Base-by-base conservation (phyloP, 2,888 invertebrate species). In the Lordiphosa fenestrarum region DNA sequence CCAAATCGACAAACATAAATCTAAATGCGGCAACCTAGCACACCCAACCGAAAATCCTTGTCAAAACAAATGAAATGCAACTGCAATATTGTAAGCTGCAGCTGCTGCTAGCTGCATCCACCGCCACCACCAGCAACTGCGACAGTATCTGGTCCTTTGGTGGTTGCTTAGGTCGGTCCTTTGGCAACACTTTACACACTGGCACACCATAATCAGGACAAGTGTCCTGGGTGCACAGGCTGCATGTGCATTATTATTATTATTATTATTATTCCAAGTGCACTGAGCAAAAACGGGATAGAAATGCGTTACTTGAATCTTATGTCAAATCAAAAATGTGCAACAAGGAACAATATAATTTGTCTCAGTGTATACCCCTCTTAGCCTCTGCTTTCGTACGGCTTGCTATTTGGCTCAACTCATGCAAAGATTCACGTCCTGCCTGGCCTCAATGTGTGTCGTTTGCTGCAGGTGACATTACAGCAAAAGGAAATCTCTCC, bases 131-230 rank as follows among this genome's bases (percentile, higher is more conserved):
- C 66, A 52, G 42, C 54, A 46, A 50, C 53, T 59, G 65, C 40
- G 61, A 37, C 47, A 48, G 49, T 68, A 47, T 39, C 50, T 55
- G 62, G 57, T 46, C 53, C 51, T 70, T 40, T 44, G 66, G 56
- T 61, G 53, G 67, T 65, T 54, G 57, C 66, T 64, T 52, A 53
- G 69, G 61, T 55, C 42, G 63, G 39, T 60, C 55, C 30, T 15
- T 21, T 36, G 33, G 30, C 39, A 10, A 60, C 66, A 63, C 60
- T 71, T 76, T 67, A 62, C 53, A 59, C 59, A 53, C 58, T 60
- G 64, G 63, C 61, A 49, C 58, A 70, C 54, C 73, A 73, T 80
- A 84, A 83, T 85, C 81, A 80, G 83, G 80, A 84, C 80, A 80
- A 83, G 85, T 76, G 69, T 83, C 77, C 85, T 80, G 85, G 66